Evolutionary conservation across 2,113 vertebrate genomes (phyloP).

Genomic region (Sorex fumeus): DNA sequence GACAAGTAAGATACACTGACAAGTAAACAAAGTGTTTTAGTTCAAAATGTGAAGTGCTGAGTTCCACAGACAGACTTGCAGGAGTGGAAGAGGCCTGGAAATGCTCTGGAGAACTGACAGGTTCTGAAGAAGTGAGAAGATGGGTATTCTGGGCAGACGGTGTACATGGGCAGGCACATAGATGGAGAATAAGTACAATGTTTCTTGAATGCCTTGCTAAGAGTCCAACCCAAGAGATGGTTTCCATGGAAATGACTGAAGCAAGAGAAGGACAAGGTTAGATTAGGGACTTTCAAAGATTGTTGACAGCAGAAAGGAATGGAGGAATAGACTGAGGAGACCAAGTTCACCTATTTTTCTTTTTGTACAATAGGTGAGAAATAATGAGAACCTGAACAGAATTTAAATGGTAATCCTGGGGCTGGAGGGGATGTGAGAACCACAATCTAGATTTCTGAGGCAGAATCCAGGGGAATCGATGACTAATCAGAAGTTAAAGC

Average conservation of each 20-base stretch:
- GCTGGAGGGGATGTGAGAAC: neutral
- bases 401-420: neutral
- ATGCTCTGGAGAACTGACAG: neutral
- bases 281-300: slow-evolving; percentile 8
- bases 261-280: neutral
- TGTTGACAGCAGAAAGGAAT: neutral
- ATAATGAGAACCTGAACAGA: neutral
- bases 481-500: neutral
- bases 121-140: neutral
- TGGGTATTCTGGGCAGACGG: neutral
- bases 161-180: neutral
- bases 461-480: neutral
- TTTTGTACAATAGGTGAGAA: neutral
- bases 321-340: neutral
- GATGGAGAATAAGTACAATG: neutral
- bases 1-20: neutral
- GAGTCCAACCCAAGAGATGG: slow-evolving; percentile 6
- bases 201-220: neutral
- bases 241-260: neutral
- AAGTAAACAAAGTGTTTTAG: neutral
- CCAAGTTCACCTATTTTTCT: neutral
- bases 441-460: neutral
- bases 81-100: neutral
- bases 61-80: accelerated
- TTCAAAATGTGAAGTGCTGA: neutral